Evolutionary conservation across 2,888 invertebrate species (phyloP).

Genomic region (Heliconius erato): DNA sequence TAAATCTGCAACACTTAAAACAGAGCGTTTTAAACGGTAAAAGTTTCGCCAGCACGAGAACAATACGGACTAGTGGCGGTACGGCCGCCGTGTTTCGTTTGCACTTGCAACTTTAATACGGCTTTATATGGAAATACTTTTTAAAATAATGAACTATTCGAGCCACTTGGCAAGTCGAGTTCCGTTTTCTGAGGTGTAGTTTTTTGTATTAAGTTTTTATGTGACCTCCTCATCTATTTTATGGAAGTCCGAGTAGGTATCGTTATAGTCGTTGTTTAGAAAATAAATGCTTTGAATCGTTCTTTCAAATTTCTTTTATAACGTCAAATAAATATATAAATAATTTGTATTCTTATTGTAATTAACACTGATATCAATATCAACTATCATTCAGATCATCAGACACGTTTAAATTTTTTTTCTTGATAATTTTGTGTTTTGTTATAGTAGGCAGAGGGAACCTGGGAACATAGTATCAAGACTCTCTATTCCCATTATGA

Average conservation of each 20-base stretch:
- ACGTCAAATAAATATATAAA: neutral
- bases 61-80: constrained; percentile 28
- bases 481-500: too few relatives aligned
- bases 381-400: too few relatives aligned
- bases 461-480: too few relatives aligned
- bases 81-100: constrained; percentile 34
- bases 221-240: neutral
- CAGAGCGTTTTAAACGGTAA: constrained; percentile 16
- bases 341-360: too few relatives aligned
- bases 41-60: constrained; percentile 31
- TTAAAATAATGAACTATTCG: constrained; percentile 38
- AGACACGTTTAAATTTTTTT: too few relatives aligned
- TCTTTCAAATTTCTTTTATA: neutral
- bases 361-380: too few relatives aligned
- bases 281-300: neutral
- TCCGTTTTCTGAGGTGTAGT: constrained; percentile 19
- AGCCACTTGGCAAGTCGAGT: constrained; percentile 28
- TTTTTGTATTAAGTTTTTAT: constrained; percentile 13
- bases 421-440: too few relatives aligned
- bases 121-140: constrained; percentile 35
- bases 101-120: constrained; percentile 36
- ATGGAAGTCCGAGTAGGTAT: neutral
- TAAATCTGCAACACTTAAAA: constrained; percentile 27
- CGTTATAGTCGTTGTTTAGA: neutral
- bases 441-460: too few relatives aligned